Evolutionary conservation across 2,888 invertebrate species (phyloP), one percentile per base, ranked within the genome.

Genomic region (Serrognathus titanus): DNA sequence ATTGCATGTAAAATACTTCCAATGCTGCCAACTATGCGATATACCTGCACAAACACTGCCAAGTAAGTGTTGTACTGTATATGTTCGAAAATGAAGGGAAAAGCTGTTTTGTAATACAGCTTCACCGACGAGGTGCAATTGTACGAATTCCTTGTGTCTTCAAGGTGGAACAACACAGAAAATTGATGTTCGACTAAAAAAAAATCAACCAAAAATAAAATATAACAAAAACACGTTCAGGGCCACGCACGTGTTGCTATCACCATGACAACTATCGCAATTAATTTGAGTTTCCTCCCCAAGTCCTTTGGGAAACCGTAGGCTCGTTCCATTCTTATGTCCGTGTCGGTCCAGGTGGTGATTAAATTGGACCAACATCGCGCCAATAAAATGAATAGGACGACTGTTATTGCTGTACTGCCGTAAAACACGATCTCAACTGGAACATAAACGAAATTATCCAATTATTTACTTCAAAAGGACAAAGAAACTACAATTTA

Each of bases 341-440:
- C 79, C 37, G 76, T 66, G 54, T 71, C 72, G 49, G 74, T 71
- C 79, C 79, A 80, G 20, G 71, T 69, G 37, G 68, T 57, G 52
- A 75, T 72, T 12, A 82, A 67, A 31, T 63, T 64, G 1, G 80
- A 80, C 82, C 81, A 82, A 36, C 74, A 67, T 49, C 66, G 72
- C 0, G 80, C 79, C 37, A 82, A 65, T 56, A 75, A 79, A 63
- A 84, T 75, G 38, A 83, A 83, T 1, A 85, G 66, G 1, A 83
- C 43, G 1, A 81, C 71, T 0, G 84, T 82, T 1, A 82, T 59
- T 1, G 83, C 64, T 0, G 81, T 80, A 49, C 83, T 82, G 0
- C 76, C 78, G 58, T 83, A 85, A 71, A 86, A 87, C 59, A 85
- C 74, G 1, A 81, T 65, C 53, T 74, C 75, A 3, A 75, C 79